phyloP scores from a whole-genome alignment of 37 sponge, comb jelly and placozoan species.

The Eunapius fragilis region DNA sequence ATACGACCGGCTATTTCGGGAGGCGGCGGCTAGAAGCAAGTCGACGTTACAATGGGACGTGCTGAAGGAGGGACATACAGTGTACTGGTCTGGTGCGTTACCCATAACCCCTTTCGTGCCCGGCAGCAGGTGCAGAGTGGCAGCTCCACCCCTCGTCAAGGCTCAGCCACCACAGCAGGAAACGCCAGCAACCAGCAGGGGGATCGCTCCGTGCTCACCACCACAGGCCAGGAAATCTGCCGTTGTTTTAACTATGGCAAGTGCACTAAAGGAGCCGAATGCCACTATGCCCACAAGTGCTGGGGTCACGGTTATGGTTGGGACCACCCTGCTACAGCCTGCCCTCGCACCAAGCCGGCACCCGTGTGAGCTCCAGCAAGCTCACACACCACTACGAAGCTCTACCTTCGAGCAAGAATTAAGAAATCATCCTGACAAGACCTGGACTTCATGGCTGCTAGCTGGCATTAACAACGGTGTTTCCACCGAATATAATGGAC shows the following conservation, averaged over 20 bases:
- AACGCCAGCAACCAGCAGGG: neutral
- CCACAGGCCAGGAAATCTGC: constrained; percentile 13
- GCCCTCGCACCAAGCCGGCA: constrained; percentile 8
- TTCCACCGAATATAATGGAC: constrained; percentile 32
- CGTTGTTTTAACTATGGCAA: constrained; percentile 26
- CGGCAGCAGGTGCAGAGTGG: neutral
- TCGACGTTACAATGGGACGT: constrained; percentile 30
- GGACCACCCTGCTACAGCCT: constrained; percentile 23
- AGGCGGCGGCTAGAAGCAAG: constrained; percentile 18
- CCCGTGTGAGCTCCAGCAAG: neutral
- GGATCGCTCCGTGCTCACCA: neutral
- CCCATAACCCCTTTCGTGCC: neutral
- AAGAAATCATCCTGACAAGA: constrained; percentile 21
- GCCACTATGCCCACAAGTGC: constrained; percentile 32
- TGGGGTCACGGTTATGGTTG: constrained; percentile 29
- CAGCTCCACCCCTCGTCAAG: neutral
- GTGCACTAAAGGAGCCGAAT: constrained; percentile 37
- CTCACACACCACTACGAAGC: constrained; percentile 25
- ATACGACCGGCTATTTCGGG: constrained; percentile 32
- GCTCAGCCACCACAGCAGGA: constrained; percentile 2
- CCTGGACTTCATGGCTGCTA: neutral
- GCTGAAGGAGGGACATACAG: constrained; percentile 26
- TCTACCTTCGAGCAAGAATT: constrained; percentile 24
- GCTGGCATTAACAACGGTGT: neutral
- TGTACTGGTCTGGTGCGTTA: constrained; percentile 25